Evolutionary conservation across 2,888 invertebrate genomes (phyloP).

Genomic region (Andrena bucephala): DNA sequence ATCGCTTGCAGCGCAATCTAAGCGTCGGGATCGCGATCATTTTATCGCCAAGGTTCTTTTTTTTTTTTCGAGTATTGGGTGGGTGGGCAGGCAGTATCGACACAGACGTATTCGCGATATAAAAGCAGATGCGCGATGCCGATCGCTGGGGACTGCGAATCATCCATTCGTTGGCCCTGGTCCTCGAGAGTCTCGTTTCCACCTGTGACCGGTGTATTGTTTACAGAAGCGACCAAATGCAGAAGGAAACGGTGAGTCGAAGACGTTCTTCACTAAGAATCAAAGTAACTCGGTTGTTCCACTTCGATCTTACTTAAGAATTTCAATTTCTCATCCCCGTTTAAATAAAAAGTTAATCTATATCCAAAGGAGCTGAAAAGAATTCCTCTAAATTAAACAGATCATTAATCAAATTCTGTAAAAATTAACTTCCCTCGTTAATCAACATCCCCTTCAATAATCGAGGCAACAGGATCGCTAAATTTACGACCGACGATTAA

Average conservation of each 20-base stretch:
- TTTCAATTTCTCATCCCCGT: too few relatives aligned
- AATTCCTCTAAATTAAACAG: too few relatives aligned
- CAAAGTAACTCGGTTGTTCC: background rate
- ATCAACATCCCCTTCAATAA: background rate
- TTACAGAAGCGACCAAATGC: background rate
- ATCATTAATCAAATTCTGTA: too few relatives aligned
- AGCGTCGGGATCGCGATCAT: constrained; percentile 15
- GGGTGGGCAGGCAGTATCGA: constrained; percentile 12
- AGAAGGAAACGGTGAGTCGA: constrained; percentile 29
- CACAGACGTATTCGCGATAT: constrained; percentile 21
- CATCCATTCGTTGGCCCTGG: background rate
- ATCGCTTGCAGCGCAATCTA: constrained; percentile 37
- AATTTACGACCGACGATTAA: background rate
- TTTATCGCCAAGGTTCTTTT: constrained; percentile 56
- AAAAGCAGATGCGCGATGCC: constrained; percentile 17
- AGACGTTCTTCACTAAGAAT: background rate
- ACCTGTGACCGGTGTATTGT: background rate
- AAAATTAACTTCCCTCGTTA: background rate
- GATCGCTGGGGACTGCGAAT: constrained; percentile 8
- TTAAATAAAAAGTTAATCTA: too few relatives aligned
- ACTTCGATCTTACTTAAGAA: too few relatives aligned
- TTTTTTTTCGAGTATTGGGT: constrained; percentile 1
- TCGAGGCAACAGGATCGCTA: background rate
- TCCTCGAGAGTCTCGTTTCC: background rate
- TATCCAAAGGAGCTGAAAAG: too few relatives aligned